These are phyloP conservation scores for Laupala kohalensis DNA, from an alignment of 1,140 invertebrate species.

Conservation along the genomic window DNA sequence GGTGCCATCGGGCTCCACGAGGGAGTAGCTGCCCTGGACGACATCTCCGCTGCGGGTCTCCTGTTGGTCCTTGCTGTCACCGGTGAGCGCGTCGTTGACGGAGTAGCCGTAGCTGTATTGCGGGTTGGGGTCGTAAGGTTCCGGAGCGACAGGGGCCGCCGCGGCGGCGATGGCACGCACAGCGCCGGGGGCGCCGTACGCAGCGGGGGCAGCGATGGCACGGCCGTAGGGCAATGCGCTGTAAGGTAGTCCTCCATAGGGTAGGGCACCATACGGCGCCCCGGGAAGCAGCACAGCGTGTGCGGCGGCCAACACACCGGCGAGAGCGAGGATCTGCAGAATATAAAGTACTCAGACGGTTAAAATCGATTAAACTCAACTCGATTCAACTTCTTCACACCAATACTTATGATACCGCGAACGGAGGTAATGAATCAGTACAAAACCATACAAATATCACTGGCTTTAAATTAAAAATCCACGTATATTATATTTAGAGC, in stretches of 20 bases:
- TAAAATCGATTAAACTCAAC: too few species aligned
- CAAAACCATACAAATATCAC: too few species aligned
- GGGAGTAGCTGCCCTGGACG: slow-evolving; percentile 20
- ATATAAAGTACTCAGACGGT: too few species aligned
- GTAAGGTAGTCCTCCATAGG: slow-evolving; percentile 19
- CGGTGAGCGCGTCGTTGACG: slow-evolving; percentile 26
- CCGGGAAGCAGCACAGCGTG: slow-evolving; percentile 22
- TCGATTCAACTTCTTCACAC: too few species aligned
- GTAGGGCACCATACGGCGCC: slow-evolving; percentile 28
- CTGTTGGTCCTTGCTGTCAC: slow-evolving; percentile 44
- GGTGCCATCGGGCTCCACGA: slow-evolving; percentile 21
- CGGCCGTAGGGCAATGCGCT: slow-evolving; percentile 17
- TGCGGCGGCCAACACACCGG: not conserved
- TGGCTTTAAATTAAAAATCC: too few species aligned
- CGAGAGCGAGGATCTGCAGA: not conserved
- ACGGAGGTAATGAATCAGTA: too few species aligned
- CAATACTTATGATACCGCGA: too few species aligned
- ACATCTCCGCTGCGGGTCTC: slow-evolving; percentile 42
- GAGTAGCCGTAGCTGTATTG: slow-evolving; percentile 21
- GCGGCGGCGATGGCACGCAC: slow-evolving; percentile 7
- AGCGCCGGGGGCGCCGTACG: slow-evolving; percentile 4
- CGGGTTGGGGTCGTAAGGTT: slow-evolving; percentile 18
- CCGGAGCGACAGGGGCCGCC: slow-evolving; percentile 5
- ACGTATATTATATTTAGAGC: too few species aligned
- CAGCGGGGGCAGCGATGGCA: slow-evolving; percentile 13